Percentiles rank a stretch among this genome's conserved stretches.
Conservation (phyloP, 2,113 vertebrate species). For the Otocyon megalotis region DNA sequence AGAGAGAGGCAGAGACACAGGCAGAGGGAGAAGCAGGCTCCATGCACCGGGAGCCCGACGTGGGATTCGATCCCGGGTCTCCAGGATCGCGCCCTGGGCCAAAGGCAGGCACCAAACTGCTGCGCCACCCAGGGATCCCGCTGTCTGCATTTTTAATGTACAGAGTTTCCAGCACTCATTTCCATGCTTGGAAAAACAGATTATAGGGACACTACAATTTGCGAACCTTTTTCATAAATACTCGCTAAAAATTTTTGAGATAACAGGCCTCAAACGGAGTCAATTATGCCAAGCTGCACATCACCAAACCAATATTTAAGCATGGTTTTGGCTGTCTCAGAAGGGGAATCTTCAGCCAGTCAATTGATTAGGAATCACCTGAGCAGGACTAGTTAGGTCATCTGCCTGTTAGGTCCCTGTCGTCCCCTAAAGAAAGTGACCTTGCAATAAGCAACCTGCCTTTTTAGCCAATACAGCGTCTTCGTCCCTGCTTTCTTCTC, state of each 20-base stretch:
- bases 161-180: not conserved
- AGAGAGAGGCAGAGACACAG: too few species aligned
- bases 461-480: not conserved
- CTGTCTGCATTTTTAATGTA: not conserved
- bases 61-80: too few species aligned
- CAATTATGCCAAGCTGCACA: accelerated
- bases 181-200: not conserved
- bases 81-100: too few species aligned
- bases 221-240: not conserved
- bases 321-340: not conserved
- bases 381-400: not conserved
- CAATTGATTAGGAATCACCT: not conserved
- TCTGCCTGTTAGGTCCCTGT: not conserved
- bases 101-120: too few species aligned
- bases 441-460: not conserved
- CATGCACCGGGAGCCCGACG: too few species aligned
- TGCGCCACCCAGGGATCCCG: too few species aligned
- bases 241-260: not conserved
- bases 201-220: not conserved
- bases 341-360: not conserved
- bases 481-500: too few species aligned
- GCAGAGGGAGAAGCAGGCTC: too few species aligned
- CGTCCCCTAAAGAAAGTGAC: not conserved
- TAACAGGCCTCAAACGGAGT: not conserved
- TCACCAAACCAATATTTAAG: not conserved